Evolutionary conservation across 2,888 invertebrate species (phyloP).

Genomic region (Drosophila siamana): DNA sequence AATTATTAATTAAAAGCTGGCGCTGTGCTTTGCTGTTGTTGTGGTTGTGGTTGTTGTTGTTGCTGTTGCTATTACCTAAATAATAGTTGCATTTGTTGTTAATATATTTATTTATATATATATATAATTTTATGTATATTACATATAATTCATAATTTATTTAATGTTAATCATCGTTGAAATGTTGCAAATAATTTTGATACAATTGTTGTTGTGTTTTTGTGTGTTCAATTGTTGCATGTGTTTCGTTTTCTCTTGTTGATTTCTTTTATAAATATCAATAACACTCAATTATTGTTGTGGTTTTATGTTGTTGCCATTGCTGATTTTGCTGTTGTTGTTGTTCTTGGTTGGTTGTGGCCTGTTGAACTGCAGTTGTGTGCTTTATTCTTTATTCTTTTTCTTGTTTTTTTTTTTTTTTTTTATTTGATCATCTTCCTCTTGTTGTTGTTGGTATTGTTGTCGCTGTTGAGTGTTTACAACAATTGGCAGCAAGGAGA

Average conservation of each 20-base stretch:
- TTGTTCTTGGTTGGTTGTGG: constrained; percentile 24
- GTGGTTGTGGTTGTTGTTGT: constrained; percentile 7
- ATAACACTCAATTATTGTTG: constrained; percentile 35
- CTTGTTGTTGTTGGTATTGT: constrained; percentile 31
- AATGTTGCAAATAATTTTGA: constrained; percentile 54
- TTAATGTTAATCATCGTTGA: constrained; percentile 47
- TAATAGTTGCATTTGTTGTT: constrained; percentile 31
- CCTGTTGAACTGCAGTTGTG: constrained; percentile 16
- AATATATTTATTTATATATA: constrained; percentile 7
- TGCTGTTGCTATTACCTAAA: constrained; percentile 34
- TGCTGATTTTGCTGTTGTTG: constrained; percentile 12
- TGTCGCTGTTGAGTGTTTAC: constrained; percentile 67
- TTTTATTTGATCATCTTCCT: constrained; percentile 9
- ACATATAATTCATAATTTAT: constrained; percentile 53
- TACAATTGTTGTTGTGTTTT: constrained; percentile 32
- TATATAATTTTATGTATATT: constrained; percentile 43
- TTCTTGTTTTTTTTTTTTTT: constrained; percentile 23
- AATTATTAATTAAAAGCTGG: constrained; percentile 41
- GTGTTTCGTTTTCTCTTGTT: constrained; percentile 10
- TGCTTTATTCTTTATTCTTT: constrained; percentile 9
- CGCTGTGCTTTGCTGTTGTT: constrained; percentile 36
- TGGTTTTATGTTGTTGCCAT: constrained; percentile 38
- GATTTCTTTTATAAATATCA: constrained; percentile 27
- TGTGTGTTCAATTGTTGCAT: constrained; percentile 11
- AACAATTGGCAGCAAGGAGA: constrained; percentile 86